phyloP scores from a whole-genome alignment of 2,888 invertebrate species.

The Zaprionus bogoriensis region DNA sequence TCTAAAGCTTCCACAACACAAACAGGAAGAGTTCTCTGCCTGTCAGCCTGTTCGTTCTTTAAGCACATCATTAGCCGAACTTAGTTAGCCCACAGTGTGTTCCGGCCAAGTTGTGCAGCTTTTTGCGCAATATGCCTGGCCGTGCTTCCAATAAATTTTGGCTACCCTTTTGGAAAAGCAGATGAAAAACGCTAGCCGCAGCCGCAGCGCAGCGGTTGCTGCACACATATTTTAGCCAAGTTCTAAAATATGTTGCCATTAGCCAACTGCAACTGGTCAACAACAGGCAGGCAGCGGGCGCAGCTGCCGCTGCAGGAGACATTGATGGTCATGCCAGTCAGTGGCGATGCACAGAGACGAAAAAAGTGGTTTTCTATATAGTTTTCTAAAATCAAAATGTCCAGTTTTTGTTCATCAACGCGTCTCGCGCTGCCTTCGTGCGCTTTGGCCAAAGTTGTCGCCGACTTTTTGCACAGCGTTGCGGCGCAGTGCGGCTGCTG shows the following conservation, averaged over 20 bases:
- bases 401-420: conserved; percentile 78
- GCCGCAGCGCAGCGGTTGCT: no score
- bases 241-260: conserved; percentile 68
- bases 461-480: conserved; percentile 39
- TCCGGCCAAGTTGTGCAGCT: no score
- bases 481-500: conserved; percentile 30
- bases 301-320: conserved; percentile 29
- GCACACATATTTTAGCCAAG: conserved; percentile 74
- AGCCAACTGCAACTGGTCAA: conserved; percentile 35
- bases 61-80: neutral
- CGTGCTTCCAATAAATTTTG: conserved; percentile 69
- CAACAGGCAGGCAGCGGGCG: conserved; percentile 43
- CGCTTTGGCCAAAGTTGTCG: conserved; percentile 78
- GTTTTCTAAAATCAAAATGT: conserved; percentile 80
- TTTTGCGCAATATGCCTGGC: no score
- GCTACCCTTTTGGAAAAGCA: conserved; percentile 22
- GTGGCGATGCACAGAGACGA: conserved; percentile 17
- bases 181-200: conserved; percentile 19
- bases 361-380: conserved; percentile 79
- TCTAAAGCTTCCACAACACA: no score
- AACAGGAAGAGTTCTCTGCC: neutral
- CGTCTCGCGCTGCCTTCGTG: conserved; percentile 53
- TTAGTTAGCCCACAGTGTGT: neutral
- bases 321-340: conserved; percentile 63
- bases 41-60: neutral